Evolutionary conservation across 1,140 invertebrate species (phyloP), one percentile per base, ranked within the genome.

Genomic region (Babylonia areolata): DNA sequence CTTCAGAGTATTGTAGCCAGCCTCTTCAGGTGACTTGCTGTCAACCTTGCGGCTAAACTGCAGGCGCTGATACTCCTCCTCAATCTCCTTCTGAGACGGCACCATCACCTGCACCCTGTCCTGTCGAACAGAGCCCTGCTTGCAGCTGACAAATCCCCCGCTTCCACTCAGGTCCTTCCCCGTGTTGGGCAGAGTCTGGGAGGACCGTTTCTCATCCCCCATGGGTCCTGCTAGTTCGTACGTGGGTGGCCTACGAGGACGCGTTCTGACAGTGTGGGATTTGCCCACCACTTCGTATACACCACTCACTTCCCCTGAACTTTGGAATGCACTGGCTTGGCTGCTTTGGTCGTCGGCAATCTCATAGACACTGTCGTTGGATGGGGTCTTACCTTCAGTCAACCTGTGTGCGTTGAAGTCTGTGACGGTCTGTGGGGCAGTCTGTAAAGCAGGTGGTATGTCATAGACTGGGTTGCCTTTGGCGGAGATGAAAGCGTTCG

Each of bases 41-140:
- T 51, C 42, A 33, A 11, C 78, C 2, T 35, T 51, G 11, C 78
- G 78, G n/a, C 78, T 33, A 40, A 80, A 80, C 11, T 35, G 78
- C 40, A 80, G 42, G 40, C 78, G 40, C 28, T 80, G 51, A 37
- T 80, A 80, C 78, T 80, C 78, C 46, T 28, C 31, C 78, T 80
- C 42, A 20, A 80, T 80, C 78, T 80, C 78, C 40, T 51, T 28
- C 31, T 80, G 40, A 11, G 40, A 33, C 0, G 78, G 78, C 28
- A 54, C 12, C 5, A 80, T 12, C 31, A 3, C 5, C 46, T 51
- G 42, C 40, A 51, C 78, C 6, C 11, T 28, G 3, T 33, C 42
- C 46, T 54, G 40, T 17, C 42, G 78, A 6, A 35, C n/a, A 17
- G 42, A 31, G 28, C 78, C 78, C 78, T 80, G 78, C 78, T 54